phyloP scores from a whole-genome alignment of 2,113 vertebrate species.

The Solea solea region DNA sequence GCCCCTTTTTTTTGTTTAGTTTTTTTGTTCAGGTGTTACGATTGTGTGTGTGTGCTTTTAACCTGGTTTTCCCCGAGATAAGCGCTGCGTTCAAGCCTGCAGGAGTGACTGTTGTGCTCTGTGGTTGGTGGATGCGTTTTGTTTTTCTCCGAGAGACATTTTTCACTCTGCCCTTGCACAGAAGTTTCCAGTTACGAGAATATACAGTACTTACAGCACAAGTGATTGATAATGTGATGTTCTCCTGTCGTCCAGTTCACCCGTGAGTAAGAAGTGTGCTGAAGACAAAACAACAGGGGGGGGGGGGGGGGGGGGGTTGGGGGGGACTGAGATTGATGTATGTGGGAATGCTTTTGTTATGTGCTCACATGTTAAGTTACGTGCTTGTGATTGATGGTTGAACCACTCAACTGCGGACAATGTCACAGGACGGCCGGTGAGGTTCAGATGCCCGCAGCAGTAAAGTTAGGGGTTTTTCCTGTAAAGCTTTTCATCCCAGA shows the following conservation, averaged over 20 bases:
- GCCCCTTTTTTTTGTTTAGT: conserved; percentile 23
- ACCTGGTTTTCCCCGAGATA: conserved; percentile 36
- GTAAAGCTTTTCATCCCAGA: conserved; percentile 39
- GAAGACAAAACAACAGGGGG: conserved; percentile 40
- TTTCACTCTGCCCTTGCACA: conserved; percentile 35
- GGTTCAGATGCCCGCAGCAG: conserved; percentile 32
- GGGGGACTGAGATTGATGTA: conserved; percentile 26
- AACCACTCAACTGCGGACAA: conserved; percentile 41
- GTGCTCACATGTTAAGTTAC: conserved; percentile 60
- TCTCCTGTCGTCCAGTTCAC: conserved; percentile 62
- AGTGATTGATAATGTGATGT: conserved; percentile 64
- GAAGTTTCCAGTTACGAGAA: conserved; percentile 29
- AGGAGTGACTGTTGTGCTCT: conserved; percentile 34
- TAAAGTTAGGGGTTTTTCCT: conserved; percentile 20
- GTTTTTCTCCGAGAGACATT: conserved; percentile 8
- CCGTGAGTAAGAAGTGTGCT: conserved; percentile 46
- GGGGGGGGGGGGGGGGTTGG: conserved; percentile 8
- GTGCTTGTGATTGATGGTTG: conserved; percentile 67
- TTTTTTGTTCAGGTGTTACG: conserved; percentile 43
- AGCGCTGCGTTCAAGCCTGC: conserved; percentile 18
- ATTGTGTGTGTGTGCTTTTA: conserved; percentile 57
- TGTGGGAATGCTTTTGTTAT: conserved; percentile 69
- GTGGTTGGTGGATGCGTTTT: conserved; percentile 32
- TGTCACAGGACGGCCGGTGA: conserved; percentile 38
- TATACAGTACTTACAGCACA: conserved; percentile 61